Conservation (phyloP, 1,140 invertebrate species). For the Drosophila tsacasi region DNA sequence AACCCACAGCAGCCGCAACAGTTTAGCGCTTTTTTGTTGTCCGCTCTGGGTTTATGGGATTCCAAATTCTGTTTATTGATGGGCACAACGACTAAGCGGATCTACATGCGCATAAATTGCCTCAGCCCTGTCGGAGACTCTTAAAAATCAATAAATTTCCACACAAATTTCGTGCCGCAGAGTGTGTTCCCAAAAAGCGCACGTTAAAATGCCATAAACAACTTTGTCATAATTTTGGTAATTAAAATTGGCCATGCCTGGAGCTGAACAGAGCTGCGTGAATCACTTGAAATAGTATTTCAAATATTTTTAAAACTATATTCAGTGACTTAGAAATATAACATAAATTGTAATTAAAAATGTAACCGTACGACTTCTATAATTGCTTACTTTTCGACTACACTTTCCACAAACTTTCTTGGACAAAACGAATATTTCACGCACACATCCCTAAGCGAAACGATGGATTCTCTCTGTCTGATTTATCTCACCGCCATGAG, state of each 20-base stretch:
- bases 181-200: constrained; percentile 55
- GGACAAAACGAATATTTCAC: constrained; percentile 1
- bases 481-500: constrained; percentile 71
- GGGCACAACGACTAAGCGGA: constrained; percentile 76
- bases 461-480: constrained; percentile 30
- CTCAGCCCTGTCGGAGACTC: constrained; percentile 50
- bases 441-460: constrained; percentile 11
- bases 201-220: constrained; percentile 80
- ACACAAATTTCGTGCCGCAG: constrained; percentile 57
- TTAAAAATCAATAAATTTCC: constrained; percentile 82
- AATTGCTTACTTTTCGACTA: background rate
- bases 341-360: too few species aligned
- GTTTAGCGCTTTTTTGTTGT: too few species aligned
- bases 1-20: too few species aligned
- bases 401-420: background rate
- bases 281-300: background rate
- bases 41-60: constrained; percentile 64
- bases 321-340: background rate
- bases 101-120: constrained; percentile 69
- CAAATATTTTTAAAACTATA: background rate
- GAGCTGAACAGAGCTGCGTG: constrained; percentile 2
- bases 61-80: constrained; percentile 71
- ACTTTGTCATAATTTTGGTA: constrained; percentile 84
- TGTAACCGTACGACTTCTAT: too few species aligned
- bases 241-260: constrained; percentile 79